These are phyloP conservation scores for Cheilinus undulatus DNA, from an alignment of 2,113 vertebrate species.

Conservation along the genomic window DNA sequence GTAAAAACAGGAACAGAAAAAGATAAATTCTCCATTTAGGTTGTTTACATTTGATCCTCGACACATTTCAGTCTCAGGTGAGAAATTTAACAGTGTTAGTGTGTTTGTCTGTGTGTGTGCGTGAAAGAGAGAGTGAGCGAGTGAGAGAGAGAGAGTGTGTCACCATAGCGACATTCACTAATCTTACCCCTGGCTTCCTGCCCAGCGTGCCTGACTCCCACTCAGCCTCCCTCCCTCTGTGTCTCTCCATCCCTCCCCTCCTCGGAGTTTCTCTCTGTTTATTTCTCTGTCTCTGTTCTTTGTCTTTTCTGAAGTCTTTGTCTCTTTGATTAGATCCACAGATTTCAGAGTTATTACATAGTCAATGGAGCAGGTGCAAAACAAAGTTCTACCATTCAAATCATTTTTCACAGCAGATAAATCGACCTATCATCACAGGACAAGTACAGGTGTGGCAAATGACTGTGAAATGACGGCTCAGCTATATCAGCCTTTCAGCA, in stretches of 20 bases:
- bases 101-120: neutral
- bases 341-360: neutral
- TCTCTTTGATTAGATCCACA: neutral
- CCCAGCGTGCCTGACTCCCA: slow-evolving; percentile 78
- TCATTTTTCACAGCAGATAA: neutral
- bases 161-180: slow-evolving; percentile 78
- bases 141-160: slow-evolving; percentile 27
- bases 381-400: neutral
- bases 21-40: neutral
- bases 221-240: slow-evolving; percentile 62
- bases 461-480: neutral
- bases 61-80: neutral
- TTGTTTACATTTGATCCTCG: neutral
- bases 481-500: neutral
- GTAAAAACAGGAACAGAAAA: too few relatives aligned
- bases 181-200: slow-evolving; percentile 77
- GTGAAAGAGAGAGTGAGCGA: neutral
- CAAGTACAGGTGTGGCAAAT: neutral
- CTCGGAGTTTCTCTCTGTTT: slow-evolving; percentile 32
- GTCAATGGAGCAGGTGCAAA: slow-evolving; percentile 10
- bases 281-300: slow-evolving; percentile 7
- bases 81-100: neutral
- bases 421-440: neutral
- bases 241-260: slow-evolving; percentile 45
- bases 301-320: slow-evolving; percentile 5